These are phyloP conservation scores for Porites australiensis DNA, from an alignment of 64 coral and sea anemone species.

Conservation along the genomic window DNA sequence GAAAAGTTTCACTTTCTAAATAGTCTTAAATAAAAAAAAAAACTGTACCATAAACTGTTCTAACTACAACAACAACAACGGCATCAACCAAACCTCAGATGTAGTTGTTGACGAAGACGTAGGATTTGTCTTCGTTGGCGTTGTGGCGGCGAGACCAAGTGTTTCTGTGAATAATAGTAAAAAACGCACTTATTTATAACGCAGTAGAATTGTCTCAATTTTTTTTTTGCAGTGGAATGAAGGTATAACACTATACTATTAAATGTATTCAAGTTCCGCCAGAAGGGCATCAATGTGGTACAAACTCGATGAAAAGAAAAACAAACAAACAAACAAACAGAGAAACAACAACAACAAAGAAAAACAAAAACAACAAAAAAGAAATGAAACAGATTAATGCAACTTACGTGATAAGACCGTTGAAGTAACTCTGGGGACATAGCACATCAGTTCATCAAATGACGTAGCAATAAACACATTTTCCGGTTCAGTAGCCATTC, in stretches of 20 bases:
- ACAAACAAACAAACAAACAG: too few relatives aligned
- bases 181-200: background rate
- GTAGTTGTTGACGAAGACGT: background rate
- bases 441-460: conserved; percentile 19
- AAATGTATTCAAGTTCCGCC: too few relatives aligned
- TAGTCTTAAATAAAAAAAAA: too few relatives aligned
- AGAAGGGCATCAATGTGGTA: too few relatives aligned
- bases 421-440: conserved; percentile 35
- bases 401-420: conserved; percentile 34
- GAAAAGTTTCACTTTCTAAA: too few relatives aligned
- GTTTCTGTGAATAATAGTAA: background rate
- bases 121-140: background rate
- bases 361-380: too few relatives aligned
- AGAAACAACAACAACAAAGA: too few relatives aligned
- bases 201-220: too few relatives aligned
- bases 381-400: background rate
- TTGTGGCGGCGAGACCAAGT: background rate
- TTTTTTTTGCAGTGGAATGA: too few relatives aligned
- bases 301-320: too few relatives aligned
- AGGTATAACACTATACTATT: too few relatives aligned
- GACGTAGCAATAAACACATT: conserved; percentile 29
- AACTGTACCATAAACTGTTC: too few relatives aligned
- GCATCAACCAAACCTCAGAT: background rate
- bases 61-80: background rate
- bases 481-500: conserved; percentile 7